Base-by-base conservation (phyloP, 2,888 invertebrate species). In the Mythimna lalbum region DNA sequence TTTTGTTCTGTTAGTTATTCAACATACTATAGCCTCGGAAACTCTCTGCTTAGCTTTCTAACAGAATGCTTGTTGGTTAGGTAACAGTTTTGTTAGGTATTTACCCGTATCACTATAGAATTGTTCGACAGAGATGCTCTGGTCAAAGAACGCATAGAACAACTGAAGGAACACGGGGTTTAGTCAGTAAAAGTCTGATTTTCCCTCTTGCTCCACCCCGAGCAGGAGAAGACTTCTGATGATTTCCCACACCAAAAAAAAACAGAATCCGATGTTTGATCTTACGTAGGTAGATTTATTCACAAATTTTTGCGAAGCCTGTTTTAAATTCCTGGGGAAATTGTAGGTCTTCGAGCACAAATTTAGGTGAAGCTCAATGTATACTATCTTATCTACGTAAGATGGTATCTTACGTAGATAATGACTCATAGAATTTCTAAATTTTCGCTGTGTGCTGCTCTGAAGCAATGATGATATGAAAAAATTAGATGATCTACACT, bases 11-110 rank as follows among this genome's bases (percentile, higher is more conserved):
- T 39, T 73, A 49, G 47, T 55, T 36, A 57, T 57, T 36, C 21
- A 36, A 57, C 57, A 19, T 36, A 33, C 21, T 14, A 21, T 36
- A 17, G 23, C n/a, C 10, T 39, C 27, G 53, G 23, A 39, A 49
- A 61, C 49, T 71, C 39, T 49, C 21, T 27, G 36, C 27, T 55
- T 47, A 47, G 36, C 57, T 70, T 78, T 70, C 72, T 17, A 67
- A 74, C 43, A 73, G 5, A 70, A 36, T 27, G 19, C 7, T 55
- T 19, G 36, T 55, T 33, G 14, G 53, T 55, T 73, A 76, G 17
- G 5, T 73, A 60, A 76, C 19, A 49, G 52, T 39, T 1, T 71
- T 49, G 31, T 23, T 14, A 14, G 4, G 23, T 43, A 19, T 4
- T 2, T n/a, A 2, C 19, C 19, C 47, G 47, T 47, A 43, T 6